Base-by-base conservation (phyloP, 2,888 invertebrate genomes). In the Lagria hirta region DNA sequence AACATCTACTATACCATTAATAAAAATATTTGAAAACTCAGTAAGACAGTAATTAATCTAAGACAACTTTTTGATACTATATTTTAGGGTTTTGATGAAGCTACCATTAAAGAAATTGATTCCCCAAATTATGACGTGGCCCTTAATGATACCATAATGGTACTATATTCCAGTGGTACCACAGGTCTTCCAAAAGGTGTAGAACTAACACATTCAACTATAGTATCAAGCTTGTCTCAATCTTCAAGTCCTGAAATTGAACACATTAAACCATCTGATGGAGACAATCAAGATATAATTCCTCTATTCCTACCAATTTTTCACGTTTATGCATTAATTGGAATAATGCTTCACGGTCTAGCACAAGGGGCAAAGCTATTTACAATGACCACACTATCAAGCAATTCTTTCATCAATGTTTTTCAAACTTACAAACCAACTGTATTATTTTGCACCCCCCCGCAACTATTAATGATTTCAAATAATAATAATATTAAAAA, bases 101-200 rank as follows among this genome's bases (percentile, higher is more conserved):
- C 10, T 5, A n/a, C 2, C 1, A 16, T 11, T 3, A 6, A 13
- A 8, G n/a, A 7, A 2, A 11, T n/a, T 10, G n/a, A n/a, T n/a
- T n/a, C n/a, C 37, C 36, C 2, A 41, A n/a, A n/a, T n/a, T n/a
- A 83, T 84, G 86, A 87, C 53, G 65, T 83, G 3, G 79, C 79
- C 0, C 69, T 86, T 17, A n/a, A n/a, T n/a, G n/a, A n/a, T n/a
- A n/a, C n/a, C n/a, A n/a, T n/a, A n/a, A n/a, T n/a, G n/a, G 71
- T 92, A 60, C 90, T 89, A 0, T 92, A 86, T 68, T 91, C 90
- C 1, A 90, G 90, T 65, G 88, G 88, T 1, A 93, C 93, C 0
- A 92, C 91, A 0, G 93, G 93, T 0, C 49, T 85, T 33, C 84
- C 88, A 0, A 88, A 88, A 72, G 87, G 86, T 2, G 87, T 88